Percentiles rank a stretch among this genome's conserved stretches.
Evolutionary conservation across 92 coral and sea anemone species (phyloP).

Genomic region (Epizoanthus rinbou): DNA sequence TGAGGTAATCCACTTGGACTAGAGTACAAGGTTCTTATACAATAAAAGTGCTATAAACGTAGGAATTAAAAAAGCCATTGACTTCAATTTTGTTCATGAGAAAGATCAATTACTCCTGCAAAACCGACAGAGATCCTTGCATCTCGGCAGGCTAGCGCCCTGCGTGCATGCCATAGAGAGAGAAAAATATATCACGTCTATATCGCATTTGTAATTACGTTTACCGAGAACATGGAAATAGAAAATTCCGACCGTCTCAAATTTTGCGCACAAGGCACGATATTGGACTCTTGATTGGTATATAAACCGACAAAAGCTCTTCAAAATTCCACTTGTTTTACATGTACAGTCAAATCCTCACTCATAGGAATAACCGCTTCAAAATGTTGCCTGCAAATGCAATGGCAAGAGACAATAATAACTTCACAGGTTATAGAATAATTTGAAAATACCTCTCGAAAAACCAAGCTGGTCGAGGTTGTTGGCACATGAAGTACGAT

Average conservation of each 20-base stretch:
- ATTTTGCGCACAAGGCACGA: neutral
- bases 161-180: neutral
- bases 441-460: conserved; percentile 30
- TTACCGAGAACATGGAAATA: neutral
- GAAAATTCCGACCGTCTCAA: neutral
- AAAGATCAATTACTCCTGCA: conserved; percentile 6
- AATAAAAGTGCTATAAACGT: too few species aligned
- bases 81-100: neutral
- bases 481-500: conserved; percentile 49
- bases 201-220: neutral
- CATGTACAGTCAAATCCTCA: neutral
- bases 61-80: neutral
- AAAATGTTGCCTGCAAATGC: neutral
- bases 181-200: neutral
- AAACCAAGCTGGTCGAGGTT: conserved; percentile 30
- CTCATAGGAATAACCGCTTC: neutral
- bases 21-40: too few species aligned
- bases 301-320: neutral
- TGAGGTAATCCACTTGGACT: too few species aligned
- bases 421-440: neutral
- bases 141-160: conserved; percentile 10
- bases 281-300: neutral
- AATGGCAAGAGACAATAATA: neutral
- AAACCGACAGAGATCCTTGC: conserved; percentile 20
- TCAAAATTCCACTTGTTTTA: neutral